Percentiles rank a stretch among this genome's conserved stretches.
These are phyloP conservation scores for Hypomesus transpacificus DNA, from an alignment of 2,113 vertebrate species.

Conservation along the genomic window DNA sequence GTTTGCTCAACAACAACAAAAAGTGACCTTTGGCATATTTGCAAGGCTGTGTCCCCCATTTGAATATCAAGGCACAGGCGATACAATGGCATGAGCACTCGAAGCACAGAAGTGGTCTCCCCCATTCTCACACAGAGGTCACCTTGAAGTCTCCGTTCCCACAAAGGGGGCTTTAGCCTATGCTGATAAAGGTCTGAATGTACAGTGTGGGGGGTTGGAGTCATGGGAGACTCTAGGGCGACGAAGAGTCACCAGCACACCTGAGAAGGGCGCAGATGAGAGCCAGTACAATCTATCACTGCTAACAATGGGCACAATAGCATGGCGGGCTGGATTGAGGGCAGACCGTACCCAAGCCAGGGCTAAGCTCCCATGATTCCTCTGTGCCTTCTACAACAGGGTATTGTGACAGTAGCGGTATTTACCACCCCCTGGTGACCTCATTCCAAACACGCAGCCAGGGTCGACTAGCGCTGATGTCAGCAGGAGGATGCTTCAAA, in stretches of 20 bases:
- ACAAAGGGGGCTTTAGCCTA: conserved; percentile 32
- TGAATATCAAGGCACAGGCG: conserved; percentile 52
- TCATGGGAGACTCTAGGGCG: conserved; percentile 5
- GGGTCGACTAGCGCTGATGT: neutral
- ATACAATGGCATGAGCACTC: conserved; percentile 28
- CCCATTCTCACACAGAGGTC: conserved; percentile 20
- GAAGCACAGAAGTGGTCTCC: conserved; percentile 14
- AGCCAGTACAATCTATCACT: conserved; percentile 29
- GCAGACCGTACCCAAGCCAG: conserved; percentile 8
- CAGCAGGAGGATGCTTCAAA: neutral
- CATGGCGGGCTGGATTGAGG: conserved; percentile 11
- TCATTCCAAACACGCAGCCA: neutral
- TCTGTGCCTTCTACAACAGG: neutral
- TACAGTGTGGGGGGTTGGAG: conserved; percentile 29
- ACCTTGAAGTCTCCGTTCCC: conserved; percentile 17
- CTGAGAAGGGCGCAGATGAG: conserved; percentile 33
- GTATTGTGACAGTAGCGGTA: neutral
- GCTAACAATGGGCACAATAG: conserved; percentile 12
- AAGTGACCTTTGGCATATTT: conserved; percentile 31
- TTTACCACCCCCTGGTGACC: neutral
- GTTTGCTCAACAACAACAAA: conserved; percentile 53
- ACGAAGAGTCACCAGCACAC: conserved; percentile 6
- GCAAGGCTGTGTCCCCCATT: conserved; percentile 41
- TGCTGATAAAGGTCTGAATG: conserved; percentile 43
- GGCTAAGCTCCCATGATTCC: neutral